These are phyloP conservation scores for Craseonycteris thonglongyai DNA, from an alignment of 2,113 vertebrate genomes.

Conservation along the genomic window DNA sequence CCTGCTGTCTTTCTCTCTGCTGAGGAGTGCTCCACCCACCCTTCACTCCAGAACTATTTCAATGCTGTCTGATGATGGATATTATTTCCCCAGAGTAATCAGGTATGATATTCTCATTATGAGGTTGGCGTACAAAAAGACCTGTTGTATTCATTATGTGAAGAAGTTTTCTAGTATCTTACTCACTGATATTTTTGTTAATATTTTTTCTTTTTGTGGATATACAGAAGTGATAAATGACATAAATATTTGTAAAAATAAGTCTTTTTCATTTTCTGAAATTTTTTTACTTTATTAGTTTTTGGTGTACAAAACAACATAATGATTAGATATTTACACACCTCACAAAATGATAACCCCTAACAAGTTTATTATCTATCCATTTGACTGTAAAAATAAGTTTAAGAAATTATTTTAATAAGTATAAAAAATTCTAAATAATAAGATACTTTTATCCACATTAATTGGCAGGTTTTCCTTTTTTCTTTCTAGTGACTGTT, in stretches of 20 bases:
- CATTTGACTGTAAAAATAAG: not conserved
- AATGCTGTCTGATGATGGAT: not conserved
- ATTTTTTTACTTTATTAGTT: too few relatives aligned
- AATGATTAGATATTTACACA: too few relatives aligned
- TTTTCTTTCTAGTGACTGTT: not conserved
- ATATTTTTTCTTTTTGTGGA: not conserved
- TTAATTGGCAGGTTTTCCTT: not conserved
- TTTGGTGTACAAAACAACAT: too few relatives aligned
- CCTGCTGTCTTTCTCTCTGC: not conserved
- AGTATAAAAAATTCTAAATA: not conserved
- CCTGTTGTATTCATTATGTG: not conserved
- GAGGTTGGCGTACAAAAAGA: not conserved
- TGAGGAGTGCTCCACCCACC: accelerated
- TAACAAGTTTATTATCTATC: too few relatives aligned
- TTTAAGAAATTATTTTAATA: not conserved
- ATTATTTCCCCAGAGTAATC: not conserved
- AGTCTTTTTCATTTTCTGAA: not conserved
- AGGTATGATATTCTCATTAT: not conserved
- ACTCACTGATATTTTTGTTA: not conserved
- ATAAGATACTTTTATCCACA: not conserved
- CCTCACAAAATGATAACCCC: too few relatives aligned
- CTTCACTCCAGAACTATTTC: not conserved
- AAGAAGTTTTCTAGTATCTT: not conserved
- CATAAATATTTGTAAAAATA: not conserved
- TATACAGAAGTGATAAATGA: not conserved